Base-by-base conservation (phyloP, 2,113 vertebrate genomes). In the Otocyon megalotis region DNA sequence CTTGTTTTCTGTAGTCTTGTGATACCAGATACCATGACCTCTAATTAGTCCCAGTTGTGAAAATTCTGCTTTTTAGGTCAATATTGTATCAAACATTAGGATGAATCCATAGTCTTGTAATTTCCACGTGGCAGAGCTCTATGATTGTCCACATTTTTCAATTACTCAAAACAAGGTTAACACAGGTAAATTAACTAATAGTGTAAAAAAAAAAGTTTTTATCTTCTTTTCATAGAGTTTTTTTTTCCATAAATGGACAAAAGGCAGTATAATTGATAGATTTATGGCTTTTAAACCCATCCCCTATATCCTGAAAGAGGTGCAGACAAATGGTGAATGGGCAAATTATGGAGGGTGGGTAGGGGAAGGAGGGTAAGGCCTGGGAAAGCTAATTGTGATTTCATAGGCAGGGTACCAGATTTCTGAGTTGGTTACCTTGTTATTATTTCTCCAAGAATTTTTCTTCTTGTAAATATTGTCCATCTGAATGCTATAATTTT, bases 201-300 rank as follows among this genome's bases (percentile, higher is more conserved):
- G 24, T 80, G 48, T 48, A 48, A 48, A 22, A 10, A 71, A 88
- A 62, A 20, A 56, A 32, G 8, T 93, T 80, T 95, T 89, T 28
- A 88, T 32, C 37, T 84, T 87, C n/a, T 90, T 84, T 80, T 84
- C 11, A 84, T 26, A 82, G 14, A 15, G 13, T 65, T 93, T 93
- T 93, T 91, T 74, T 76, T 90, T 88, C 71, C 5, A 93, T 56
- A 91, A 83, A 48, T 74, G 67, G 72, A 43, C 24, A 94, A 85
- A 94, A 24, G 50, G 72, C 37, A 90, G 5, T 69, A 32, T 82
- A 89, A 24, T 54, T 85, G 48, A 43, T 74, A 87, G 20, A 80
- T 67, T 89, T 82, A 56, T 2, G 43, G 14, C 28, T 15, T 67
- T 86, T 35, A 79, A 53, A 14, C 30, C 8, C 48, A 43, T 56